A percentile compares a stretch with the other conserved stretches of the same genome.
These are phyloP conservation scores for Silurus meridionalis DNA, from an alignment of 2,113 vertebrate genomes.

Conservation along the genomic window DNA sequence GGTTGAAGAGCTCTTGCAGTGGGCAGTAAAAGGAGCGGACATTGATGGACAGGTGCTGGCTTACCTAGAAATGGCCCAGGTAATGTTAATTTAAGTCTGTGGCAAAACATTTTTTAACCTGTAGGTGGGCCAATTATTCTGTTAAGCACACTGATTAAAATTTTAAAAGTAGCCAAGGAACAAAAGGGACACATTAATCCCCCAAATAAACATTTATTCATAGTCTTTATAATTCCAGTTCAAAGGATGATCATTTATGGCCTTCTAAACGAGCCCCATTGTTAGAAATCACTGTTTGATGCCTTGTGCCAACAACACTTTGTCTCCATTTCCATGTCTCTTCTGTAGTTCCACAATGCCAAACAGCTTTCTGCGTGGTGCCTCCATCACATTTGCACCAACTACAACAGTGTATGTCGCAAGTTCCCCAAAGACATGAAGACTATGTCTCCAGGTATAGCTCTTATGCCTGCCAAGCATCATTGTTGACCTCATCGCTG, in stretches of 20 bases:
- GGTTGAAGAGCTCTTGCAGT: constrained; percentile 80
- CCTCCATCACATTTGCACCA: constrained; percentile 90
- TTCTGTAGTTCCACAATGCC: constrained; percentile 82
- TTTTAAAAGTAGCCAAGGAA: constrained; percentile 24
- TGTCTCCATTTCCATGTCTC: constrained; percentile 24
- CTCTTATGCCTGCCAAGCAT: background rate
- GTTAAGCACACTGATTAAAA: constrained; percentile 18
- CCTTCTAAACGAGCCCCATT: constrained; percentile 47
- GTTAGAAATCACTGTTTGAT: constrained; percentile 42
- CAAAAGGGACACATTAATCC: constrained; percentile 29
- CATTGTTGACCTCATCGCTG: background rate
- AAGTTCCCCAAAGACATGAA: constrained; percentile 91
- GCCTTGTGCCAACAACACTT: constrained; percentile 28
- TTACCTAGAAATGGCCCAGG: constrained; percentile 88
- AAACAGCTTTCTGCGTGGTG: constrained; percentile 85
- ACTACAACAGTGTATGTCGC: constrained; percentile 88
- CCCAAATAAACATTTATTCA: constrained; percentile 44
- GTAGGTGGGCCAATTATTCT: constrained; percentile 25
- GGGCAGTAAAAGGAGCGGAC: constrained; percentile 77
- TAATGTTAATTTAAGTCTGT: constrained; percentile 51
- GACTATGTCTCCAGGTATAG: constrained; percentile 81
- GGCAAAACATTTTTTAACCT: constrained; percentile 9
- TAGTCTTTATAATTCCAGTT: constrained; percentile 32
- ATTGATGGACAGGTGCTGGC: constrained; percentile 84
- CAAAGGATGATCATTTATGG: constrained; percentile 41